phyloP scores from a whole-genome alignment of 2,797 vertebrate genomes.

The Cyclopterus lumpus region DNA sequence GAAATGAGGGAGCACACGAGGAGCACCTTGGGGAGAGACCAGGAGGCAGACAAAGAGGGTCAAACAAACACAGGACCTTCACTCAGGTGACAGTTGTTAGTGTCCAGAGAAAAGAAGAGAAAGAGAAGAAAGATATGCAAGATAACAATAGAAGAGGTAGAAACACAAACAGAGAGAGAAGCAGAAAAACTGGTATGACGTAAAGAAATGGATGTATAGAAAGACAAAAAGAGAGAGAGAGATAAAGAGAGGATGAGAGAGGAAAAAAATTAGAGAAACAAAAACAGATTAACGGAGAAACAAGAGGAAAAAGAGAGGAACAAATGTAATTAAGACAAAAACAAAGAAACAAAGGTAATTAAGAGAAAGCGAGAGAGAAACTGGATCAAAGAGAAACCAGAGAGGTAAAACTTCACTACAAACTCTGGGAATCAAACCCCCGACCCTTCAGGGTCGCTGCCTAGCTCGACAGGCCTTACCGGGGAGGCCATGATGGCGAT shows the following conservation, averaged over 20 bases:
- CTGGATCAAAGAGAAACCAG: not conserved
- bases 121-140: too few relatives aligned
- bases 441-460: not conserved
- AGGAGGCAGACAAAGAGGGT: too few relatives aligned
- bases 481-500: slow-evolving; percentile 92
- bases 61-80: not conserved
- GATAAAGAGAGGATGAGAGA: too few relatives aligned
- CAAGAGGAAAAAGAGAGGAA: not conserved
- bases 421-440: not conserved
- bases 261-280: too few relatives aligned
- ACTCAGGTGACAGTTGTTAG: not conserved
- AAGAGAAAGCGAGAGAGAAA: not conserved
- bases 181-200: too few relatives aligned
- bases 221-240: too few relatives aligned
- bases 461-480: slow-evolving; percentile 40
- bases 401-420: not conserved
- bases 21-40: slow-evolving; percentile 79
- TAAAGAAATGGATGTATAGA: too few relatives aligned
- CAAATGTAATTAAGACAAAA: not conserved
- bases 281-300: too few relatives aligned
- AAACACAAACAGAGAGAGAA: too few relatives aligned
- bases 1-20: slow-evolving; percentile 91
- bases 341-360: too few relatives aligned
- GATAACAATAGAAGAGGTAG: too few relatives aligned
- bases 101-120: too few relatives aligned